Evolutionary conservation across 2,888 invertebrate genomes (phyloP).

Genomic region (Meteorus colon): DNA sequence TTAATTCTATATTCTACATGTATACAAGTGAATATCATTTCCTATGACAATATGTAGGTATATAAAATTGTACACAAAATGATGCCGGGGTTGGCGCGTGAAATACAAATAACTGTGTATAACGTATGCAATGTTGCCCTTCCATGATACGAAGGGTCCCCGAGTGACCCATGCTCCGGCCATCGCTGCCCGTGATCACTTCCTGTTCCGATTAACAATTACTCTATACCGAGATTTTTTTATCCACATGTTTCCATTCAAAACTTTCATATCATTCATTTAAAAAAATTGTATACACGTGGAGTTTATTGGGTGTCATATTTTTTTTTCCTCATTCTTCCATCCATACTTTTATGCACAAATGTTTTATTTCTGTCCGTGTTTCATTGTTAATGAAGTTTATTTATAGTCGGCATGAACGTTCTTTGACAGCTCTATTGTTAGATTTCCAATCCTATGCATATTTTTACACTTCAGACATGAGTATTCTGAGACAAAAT

Average conservation of each 20-base stretch:
- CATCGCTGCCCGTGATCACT: constrained; percentile 49
- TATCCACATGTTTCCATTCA: background rate
- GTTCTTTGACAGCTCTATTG: too few species aligned
- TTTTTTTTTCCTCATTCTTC: constrained; percentile 24
- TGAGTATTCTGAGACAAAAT: too few species aligned
- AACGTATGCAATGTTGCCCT: constrained; percentile 56
- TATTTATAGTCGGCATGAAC: too few species aligned
- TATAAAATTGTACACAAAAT: constrained; percentile 59
- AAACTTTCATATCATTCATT: constrained; percentile 15
- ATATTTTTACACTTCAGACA: too few species aligned
- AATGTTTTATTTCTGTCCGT: background rate
- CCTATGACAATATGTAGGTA: constrained; percentile 43
- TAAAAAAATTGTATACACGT: background rate
- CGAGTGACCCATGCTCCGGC: constrained; percentile 56
- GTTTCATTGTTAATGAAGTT: background rate
- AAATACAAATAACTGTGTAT: constrained; percentile 56
- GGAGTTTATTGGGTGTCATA: background rate
- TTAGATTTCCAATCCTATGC: too few species aligned
- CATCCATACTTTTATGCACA: background rate
- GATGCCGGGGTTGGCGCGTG: constrained; percentile 55
- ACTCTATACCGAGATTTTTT: constrained; percentile 7
- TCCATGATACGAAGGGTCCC: constrained; percentile 53
- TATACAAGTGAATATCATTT: constrained; percentile 17
- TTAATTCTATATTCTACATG: constrained; percentile 27
- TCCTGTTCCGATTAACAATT: constrained; percentile 54